phyloP scores from a whole-genome alignment of 2,113 vertebrate species.

The Heloderma charlesbogerti region DNA sequence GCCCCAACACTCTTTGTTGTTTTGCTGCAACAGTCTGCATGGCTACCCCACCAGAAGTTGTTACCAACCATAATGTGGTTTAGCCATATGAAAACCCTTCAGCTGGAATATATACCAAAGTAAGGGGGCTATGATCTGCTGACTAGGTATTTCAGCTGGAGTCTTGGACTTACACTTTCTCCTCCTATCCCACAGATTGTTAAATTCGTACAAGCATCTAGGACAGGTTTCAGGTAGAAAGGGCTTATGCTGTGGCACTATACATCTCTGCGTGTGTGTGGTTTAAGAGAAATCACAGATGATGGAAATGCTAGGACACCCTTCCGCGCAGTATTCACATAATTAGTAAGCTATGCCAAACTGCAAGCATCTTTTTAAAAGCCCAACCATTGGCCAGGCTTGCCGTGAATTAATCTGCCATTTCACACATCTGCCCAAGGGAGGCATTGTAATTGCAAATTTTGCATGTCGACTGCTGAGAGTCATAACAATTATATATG shows the following conservation, averaged over 20 bases:
- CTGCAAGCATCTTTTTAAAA: slow-evolving; percentile 59
- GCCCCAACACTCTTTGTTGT: not conserved
- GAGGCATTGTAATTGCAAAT: slow-evolving; percentile 83
- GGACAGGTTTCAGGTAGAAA: not conserved
- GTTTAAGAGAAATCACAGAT: slow-evolving; percentile 49
- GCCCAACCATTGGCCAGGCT: slow-evolving; percentile 63
- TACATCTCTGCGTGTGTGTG: not conserved
- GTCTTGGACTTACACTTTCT: not conserved
- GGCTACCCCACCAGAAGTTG: not conserved
- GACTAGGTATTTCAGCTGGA: not conserved
- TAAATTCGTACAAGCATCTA: not conserved
- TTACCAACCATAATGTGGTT: not conserved
- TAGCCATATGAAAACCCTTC: not conserved
- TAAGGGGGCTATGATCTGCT: not conserved
- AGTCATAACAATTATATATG: slow-evolving; percentile 81
- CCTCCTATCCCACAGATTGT: not conserved
- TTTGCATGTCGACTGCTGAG: slow-evolving; percentile 83
- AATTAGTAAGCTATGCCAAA: slow-evolving; percentile 62
- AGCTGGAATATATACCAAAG: not conserved
- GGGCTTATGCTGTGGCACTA: slow-evolving; percentile 44
- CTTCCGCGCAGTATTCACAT: slow-evolving; percentile 60
- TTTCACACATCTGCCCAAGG: slow-evolving; percentile 82
- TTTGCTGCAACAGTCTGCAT: not conserved
- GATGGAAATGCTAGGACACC: slow-evolving; percentile 59
- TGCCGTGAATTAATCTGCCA: slow-evolving; percentile 79